phyloP scores from a whole-genome alignment of 1,140 invertebrate species.

The Eubasilissa regina region DNA sequence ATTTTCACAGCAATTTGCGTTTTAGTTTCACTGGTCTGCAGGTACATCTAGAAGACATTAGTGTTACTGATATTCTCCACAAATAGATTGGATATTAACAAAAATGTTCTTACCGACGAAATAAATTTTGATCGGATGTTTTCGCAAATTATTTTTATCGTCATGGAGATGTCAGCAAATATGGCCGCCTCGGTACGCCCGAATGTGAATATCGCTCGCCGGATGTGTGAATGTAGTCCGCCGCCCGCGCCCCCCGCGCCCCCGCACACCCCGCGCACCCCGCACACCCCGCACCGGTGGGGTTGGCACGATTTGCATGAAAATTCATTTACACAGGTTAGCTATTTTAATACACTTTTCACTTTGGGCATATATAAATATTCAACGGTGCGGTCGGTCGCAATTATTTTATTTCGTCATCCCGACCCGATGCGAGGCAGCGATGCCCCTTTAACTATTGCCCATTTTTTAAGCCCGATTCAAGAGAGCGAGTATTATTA shows the following conservation, averaged over 20 bases:
- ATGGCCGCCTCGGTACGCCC: conserved; percentile 15
- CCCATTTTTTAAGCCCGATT: no score
- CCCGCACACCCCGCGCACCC: no score
- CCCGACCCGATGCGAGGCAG: neutral
- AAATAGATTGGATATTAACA: no score
- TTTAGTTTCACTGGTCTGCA: no score
- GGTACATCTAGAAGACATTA: no score
- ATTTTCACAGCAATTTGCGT: no score
- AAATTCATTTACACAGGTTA: conserved; percentile 59
- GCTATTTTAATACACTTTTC: conserved; percentile 58
- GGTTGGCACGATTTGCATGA: conserved; percentile 53
- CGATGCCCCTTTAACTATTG: no score
- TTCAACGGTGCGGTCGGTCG: conserved; percentile 49
- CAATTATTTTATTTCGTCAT: conserved; percentile 50
- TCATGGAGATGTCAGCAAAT: conserved; percentile 25
- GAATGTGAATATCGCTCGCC: conserved; percentile 34
- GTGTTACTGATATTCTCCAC: no score
- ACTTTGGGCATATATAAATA: conserved; percentile 53
- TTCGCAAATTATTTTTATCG: conserved; percentile 12
- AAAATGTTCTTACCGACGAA: no score
- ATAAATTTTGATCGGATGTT: no score
- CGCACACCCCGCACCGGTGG: conserved; percentile 20
- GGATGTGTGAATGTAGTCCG: conserved; percentile 41
- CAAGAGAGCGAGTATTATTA: no score
- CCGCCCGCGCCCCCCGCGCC: neutral